These are phyloP conservation scores for Odontophorus gujanensis DNA, from an alignment of 2,113 vertebrate genomes.

Conservation along the genomic window DNA sequence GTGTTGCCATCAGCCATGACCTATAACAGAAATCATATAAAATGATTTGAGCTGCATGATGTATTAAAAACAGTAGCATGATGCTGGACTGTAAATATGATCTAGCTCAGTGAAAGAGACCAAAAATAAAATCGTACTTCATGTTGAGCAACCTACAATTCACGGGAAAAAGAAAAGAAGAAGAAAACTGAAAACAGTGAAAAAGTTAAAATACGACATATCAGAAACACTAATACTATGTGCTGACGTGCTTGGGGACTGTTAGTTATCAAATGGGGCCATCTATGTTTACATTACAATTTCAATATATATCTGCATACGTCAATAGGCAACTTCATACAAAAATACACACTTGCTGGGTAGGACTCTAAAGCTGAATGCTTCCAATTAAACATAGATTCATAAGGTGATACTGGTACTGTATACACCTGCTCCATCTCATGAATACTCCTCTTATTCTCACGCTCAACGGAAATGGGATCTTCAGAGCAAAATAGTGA, in stretches of 20 bases:
- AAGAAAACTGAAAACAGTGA: not conserved
- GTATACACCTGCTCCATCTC: not conserved
- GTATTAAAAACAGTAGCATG: not conserved
- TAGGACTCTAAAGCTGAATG: not conserved
- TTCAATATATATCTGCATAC: not conserved
- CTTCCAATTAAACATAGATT: not conserved
- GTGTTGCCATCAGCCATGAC: conserved; percentile 86
- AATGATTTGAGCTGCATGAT: not conserved
- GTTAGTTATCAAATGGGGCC: not conserved
- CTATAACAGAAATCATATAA: conserved; percentile 67
- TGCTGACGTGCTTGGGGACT: not conserved
- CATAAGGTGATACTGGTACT: not conserved
- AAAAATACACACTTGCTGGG: not conserved
- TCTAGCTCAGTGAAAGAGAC: not conserved
- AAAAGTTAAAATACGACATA: not conserved
- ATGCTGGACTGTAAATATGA: not conserved
- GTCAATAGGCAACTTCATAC: not conserved
- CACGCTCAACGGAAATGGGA: too few relatives aligned
- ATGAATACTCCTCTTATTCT: not conserved
- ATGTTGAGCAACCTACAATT: not conserved
- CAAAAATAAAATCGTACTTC: not conserved
- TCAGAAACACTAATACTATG: not conserved
- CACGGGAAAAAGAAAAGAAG: not conserved
- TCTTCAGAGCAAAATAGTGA: not conserved
- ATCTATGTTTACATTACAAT: not conserved